These are phyloP conservation scores for Podocnemis expansa DNA, from an alignment of 2,113 vertebrate species.

Conservation along the genomic window DNA sequence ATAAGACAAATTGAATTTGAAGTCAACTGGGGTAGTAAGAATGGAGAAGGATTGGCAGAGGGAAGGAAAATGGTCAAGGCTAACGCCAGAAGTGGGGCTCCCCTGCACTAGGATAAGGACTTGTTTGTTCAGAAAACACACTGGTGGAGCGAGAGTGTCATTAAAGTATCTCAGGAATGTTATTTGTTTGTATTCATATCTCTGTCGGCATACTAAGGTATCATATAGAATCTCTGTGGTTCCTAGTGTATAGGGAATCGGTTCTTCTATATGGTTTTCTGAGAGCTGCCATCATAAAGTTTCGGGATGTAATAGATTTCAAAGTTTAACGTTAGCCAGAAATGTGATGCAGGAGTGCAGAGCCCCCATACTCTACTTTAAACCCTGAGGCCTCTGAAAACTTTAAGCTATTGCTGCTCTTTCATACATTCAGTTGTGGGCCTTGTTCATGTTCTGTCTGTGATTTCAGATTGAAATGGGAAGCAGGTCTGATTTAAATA, in stretches of 20 bases:
- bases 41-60: rapidly evolving
- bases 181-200: not conserved
- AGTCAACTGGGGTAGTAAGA: rapidly evolving
- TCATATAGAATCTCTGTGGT: not conserved
- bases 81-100: not conserved
- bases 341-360: rapidly evolving
- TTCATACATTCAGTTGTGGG: not conserved
- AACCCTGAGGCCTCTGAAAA: rapidly evolving
- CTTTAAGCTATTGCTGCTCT: not conserved
- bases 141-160: not conserved
- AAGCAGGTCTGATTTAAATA: not conserved
- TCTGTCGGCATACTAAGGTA: not conserved
- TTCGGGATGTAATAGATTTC: not conserved
- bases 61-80: not conserved
- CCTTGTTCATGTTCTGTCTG: not conserved
- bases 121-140: not conserved
- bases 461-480: not conserved
- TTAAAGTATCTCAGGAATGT: not conserved
- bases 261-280: not conserved
- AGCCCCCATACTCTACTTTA: not conserved
- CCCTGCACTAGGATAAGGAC: not conserved
- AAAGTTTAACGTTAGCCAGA: rapidly evolving
- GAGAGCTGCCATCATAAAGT: not conserved
- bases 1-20: rapidly evolving
- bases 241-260: not conserved